Evolutionary conservation across 2,888 invertebrate species (phyloP), one percentile per base, ranked within the genome.

Genomic region (Magallana nippona): DNA sequence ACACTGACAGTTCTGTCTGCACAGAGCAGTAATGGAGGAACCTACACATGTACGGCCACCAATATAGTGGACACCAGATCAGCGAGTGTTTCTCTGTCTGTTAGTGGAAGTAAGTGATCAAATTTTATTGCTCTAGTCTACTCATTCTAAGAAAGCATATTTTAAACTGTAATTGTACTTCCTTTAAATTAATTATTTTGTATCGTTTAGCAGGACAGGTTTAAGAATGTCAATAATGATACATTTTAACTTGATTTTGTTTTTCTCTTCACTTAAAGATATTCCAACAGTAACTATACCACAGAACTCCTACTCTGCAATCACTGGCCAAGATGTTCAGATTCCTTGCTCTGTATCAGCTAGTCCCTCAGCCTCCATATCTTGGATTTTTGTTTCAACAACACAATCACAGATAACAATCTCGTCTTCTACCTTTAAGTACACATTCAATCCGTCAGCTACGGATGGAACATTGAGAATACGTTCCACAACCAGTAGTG

Each of bases 1-100:
- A 63, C 62, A 55, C 60, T 57, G 17, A 32, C 83, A 27, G 44
- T 78, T 11, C 32, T 56, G 22, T 63, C 79, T 79, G 79, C 63
- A 8, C 79, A 83, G 63, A 78, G 63, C 55, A 63, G 27, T 19
- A 63, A 83, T 79, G 62, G n/a, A 3, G 85, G 85, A 15, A 79
- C 79, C 5, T 85, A 85, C 82, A 83, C 71, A n/a, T 85, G 85
- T 82, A 58, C 78, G 44, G 83, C 85, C 11, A 71, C 83, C 22
- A 85, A 85, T 57, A 57, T 58, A 44, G 63, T 83, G 71, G 85
- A 83, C 27, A 82, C 83, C 44, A 32, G 71, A 15, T 44, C 57
- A 62, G 79, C 79, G n/a, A 62, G 58, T 55, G 56, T 62, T 15
- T 55, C 55, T n/a, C 22, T 83, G 22, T 60, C 77, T 8, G 79